Base-by-base conservation (phyloP, 2,113 vertebrate species). In the Columba janthina region DNA sequence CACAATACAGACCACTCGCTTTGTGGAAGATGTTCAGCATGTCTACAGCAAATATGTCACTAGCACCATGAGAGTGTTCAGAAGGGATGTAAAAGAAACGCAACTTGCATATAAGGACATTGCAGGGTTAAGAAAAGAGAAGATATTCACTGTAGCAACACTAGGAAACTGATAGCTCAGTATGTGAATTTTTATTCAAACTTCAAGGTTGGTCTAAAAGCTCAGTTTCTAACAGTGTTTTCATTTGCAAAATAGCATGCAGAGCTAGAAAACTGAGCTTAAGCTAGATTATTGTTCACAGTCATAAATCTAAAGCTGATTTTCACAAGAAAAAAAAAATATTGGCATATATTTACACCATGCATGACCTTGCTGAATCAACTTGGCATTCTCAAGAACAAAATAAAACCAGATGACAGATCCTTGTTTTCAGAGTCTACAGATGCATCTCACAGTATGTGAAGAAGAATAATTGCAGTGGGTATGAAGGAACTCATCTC, bases 281-380 rank as follows among this genome's bases (percentile, higher is more conserved):
- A 89, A 82, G 42, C 9, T 48, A 72, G 50, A 78, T 95, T 54
- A 85, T 79, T 94, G 65, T 90, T 95, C 69, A 77, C 78, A 92
- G 65, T 96, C 74, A 92, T 94, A 97, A 97, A 95, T 94, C 86
- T 92, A 89, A 94, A 89, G 67, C 44, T 74, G 70, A 95, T 86
- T 97, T 76, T 74, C 80, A 93, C 90, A 94, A 76, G 61, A 94
- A 94, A 96, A 94, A 28, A 91, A 90, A 75, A 72, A 12, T 89
- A 87, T 64, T 89, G 88, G 92, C 94, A 46, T 84, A 73, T 85
- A 86, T 83, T 94, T 90, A 97, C 84, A 57, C 80, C 85, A 95
- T 67, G 64, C 31, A 79, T 89, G 89, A 91, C 94, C 88, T 89
- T 93, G 82, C 90, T 90, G 82, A 96, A 94, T 95, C 84, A 94